Conservation (phyloP, 1,140 invertebrate species). For the Caerostris extrusa region DNA sequence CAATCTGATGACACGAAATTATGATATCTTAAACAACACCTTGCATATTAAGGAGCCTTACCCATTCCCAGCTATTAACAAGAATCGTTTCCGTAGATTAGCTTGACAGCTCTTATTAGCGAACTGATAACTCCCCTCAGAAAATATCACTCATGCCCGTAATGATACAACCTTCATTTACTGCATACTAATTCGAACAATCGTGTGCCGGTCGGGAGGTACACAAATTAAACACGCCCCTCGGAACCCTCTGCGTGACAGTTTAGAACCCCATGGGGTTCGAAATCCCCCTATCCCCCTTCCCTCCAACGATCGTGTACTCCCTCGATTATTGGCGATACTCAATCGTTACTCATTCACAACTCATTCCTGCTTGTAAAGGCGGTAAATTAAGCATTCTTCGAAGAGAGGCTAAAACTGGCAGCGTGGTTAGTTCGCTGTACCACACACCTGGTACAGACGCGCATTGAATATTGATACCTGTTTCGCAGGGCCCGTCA, state of each 20-base stretch:
- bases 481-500: neutral
- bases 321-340: conserved; percentile 39
- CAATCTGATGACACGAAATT: neutral
- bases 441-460: conserved; percentile 25
- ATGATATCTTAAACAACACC: conserved; percentile 18
- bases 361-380: conserved; percentile 35
- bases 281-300: neutral
- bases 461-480: conserved; percentile 49
- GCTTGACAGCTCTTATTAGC: conserved; percentile 45
- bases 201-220: conserved; percentile 1
- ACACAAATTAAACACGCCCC: conserved; percentile 31
- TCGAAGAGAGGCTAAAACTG: too few species aligned
- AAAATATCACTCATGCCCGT: conserved; percentile 23
- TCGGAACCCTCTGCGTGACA: conserved; percentile 13
- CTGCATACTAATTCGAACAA: neutral
- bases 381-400: conserved; percentile 52
- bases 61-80: neutral
- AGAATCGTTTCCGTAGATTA: neutral
- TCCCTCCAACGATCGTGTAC: too few species aligned
- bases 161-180: neutral
- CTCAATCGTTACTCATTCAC: conserved; percentile 58
- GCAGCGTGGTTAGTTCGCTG: neutral
- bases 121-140: conserved; percentile 21
- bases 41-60: conserved; percentile 25
- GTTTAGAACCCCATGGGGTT: neutral